Percentiles rank a stretch among this genome's conserved stretches.
These are phyloP conservation scores for Zapornia atra DNA, from an alignment of 2,113 vertebrate genomes.

Conservation along the genomic window DNA sequence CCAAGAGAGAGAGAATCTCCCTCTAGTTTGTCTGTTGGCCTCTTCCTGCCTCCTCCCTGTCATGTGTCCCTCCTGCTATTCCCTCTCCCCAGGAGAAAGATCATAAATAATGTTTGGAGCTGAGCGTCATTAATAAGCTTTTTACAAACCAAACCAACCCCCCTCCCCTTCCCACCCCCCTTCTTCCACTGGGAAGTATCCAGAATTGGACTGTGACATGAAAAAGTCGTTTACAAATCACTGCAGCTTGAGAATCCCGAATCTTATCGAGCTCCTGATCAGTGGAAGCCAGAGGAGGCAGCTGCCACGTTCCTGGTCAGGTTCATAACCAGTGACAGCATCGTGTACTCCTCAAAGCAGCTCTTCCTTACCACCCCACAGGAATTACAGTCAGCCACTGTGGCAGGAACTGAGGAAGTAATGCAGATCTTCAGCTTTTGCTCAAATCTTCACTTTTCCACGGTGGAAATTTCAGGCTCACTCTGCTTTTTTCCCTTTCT, in stretches of 20 bases:
- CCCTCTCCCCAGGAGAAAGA: constrained; percentile 2
- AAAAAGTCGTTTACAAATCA: constrained; percentile 50
- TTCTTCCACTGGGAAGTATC: constrained; percentile 16
- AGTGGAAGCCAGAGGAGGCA: background rate
- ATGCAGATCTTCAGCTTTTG: background rate
- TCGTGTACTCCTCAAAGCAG: background rate
- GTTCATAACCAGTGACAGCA: background rate
- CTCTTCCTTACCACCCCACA: background rate
- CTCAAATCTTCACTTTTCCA: background rate
- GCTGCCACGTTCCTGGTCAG: background rate
- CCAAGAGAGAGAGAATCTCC: constrained; percentile 42
- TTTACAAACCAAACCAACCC: background rate
- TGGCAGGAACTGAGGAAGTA: constrained; percentile 31
- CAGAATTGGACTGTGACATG: constrained; percentile 33
- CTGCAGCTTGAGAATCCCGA: constrained; percentile 26
- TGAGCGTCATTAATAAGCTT: constrained; percentile 40
- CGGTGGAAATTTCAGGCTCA: background rate
- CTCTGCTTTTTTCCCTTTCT: background rate
- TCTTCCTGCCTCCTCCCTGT: background rate
- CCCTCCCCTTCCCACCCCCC: background rate
- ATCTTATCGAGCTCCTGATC: background rate
- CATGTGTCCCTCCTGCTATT: background rate
- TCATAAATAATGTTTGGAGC: constrained; percentile 44
- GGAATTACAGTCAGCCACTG: background rate
- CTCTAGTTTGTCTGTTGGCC: background rate